Base-by-base conservation (phyloP, 1,140 invertebrate species). In the Triops longicaudatus region DNA sequence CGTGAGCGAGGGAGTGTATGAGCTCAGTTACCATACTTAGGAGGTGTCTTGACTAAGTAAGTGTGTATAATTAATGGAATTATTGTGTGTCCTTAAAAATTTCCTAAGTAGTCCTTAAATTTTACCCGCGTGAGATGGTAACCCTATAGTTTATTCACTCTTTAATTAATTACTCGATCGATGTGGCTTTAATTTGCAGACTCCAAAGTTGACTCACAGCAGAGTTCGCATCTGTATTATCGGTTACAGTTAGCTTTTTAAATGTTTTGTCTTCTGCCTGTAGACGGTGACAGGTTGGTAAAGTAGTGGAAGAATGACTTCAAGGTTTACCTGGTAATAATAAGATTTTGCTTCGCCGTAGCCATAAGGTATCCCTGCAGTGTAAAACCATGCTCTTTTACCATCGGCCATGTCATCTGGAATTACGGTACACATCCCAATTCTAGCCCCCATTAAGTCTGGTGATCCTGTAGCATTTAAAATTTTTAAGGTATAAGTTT, bases 351-450 rank as follows among this genome's bases (percentile, higher is more conserved):
- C 10, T 26, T 75, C 28, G 9, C 37, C 41, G 14, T 10, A 28
- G 11, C 74, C 74, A 28, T 75, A 31, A 27, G 22, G 37, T 22
- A 43, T 43, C 7, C 41, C 44, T 12, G 27, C 9, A 17, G 74
- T 75, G 74, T 75, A 75, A 17, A 44, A 43, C 27, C 37, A 41
- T 6, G 74, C 41, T 31, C 37, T 22, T 43, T 75, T 75, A 12
- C 74, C 74, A 3, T 11, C 11, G 22, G 63, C 42, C 12, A 28
- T 42, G 7, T 43, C 26, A 1, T 75, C 74, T 0, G 74, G 28
- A 75, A 75, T 26, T 12, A 42, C 74, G 4, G 37, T 43, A 22
- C 74, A 75, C 26, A 31, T 26, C 26, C 74, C 74, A 26, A 75
- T 41, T 26, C 5, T 75, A 28, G 9, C 26, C 4, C 74, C 74